These are phyloP conservation scores for Lymantria dispar DNA, from an alignment of 2,888 invertebrate genomes.

Conservation along the genomic window DNA sequence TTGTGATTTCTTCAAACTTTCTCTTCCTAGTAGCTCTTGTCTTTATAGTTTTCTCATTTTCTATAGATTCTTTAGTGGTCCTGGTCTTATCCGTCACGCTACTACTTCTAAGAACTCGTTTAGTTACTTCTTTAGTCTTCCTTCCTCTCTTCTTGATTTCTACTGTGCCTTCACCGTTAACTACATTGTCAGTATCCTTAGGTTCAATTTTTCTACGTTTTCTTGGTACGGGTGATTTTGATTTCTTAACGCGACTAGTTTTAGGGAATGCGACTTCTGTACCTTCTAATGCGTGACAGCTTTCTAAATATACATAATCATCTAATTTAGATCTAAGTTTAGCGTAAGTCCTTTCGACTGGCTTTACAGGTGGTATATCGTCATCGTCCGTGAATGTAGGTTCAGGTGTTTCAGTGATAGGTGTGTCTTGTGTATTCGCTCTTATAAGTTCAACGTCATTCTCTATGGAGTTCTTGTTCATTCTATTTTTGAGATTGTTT, in stretches of 20 bases:
- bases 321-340: slow-evolving; percentile 69
- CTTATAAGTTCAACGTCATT: slow-evolving; percentile 69
- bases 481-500: slow-evolving; percentile 57
- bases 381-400: slow-evolving; percentile 54
- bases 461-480: slow-evolving; percentile 67
- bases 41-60: slow-evolving; percentile 60
- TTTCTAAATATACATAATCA: slow-evolving; percentile 71
- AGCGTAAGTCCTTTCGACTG: slow-evolving; percentile 69
- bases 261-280: slow-evolving; percentile 66
- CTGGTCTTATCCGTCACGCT: slow-evolving; percentile 43
- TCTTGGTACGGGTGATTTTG: slow-evolving; percentile 57
- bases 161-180: slow-evolving; percentile 24
- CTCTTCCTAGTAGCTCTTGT: slow-evolving; percentile 60
- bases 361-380: slow-evolving; percentile 59
- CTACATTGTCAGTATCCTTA: slow-evolving; percentile 43
- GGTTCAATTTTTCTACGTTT: slow-evolving; percentile 68
- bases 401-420: slow-evolving; percentile 45
- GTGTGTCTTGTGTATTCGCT: slow-evolving; percentile 64
- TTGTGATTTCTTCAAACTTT: slow-evolving; percentile 55
- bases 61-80: slow-evolving; percentile 69
- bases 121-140: slow-evolving; percentile 25
- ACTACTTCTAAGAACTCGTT: slow-evolving; percentile 35
- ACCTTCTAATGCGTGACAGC: slow-evolving; percentile 62
- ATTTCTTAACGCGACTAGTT: slow-evolving; percentile 48
- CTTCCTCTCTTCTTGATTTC: background rate